Evolutionary conservation across 2,113 vertebrate species (phyloP), one percentile per base, ranked within the genome.

Genomic region (Serinus canaria): DNA sequence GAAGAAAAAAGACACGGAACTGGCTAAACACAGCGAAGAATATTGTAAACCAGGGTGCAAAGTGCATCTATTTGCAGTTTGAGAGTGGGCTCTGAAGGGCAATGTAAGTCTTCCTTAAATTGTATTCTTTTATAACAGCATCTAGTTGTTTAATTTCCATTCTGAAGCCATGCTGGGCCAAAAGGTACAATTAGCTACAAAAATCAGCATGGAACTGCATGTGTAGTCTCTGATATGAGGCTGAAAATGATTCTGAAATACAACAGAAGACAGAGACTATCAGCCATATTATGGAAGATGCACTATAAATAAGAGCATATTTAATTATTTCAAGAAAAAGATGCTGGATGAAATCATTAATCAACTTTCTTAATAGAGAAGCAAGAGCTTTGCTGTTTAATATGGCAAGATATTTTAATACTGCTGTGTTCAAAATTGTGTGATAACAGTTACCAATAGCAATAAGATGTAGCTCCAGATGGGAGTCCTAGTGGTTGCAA

Each of bases 81-180:
- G 83, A 90, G 69, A 58, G 55, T 15, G 77, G 87, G 84, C 91
- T 88, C 96, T 87, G 86, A 94, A 79, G 84, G 81, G 64, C 62
- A 72, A 75, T 44, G 98, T 98, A 98, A 98, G 97, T 98, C 95
- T 92, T 83, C 84, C 44, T 79, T 88, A 87, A 89, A 83, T 53
- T 92, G 21, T 91, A n/a, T 95, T 77, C 44, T 93, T 93, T 78
- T 46, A 50, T 59, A 81, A 30, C 49, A 94, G 10, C 73, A 81
- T 67, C 82, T 83, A 73, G 49, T 87, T 82, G 85, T 91, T 96
- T 90, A 39, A 93, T 96, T 88, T 93, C 79, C 55, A 84, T 89
- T 93, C 79, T 6, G 69, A 92, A 96, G 74, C 41, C 85, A 87
- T 64, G 43, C 72, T 94, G 93, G 89, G 87, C 75, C 89, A 81